Conservation (phyloP, 2,888 invertebrate species). For the Gryllus longicercus region DNA sequence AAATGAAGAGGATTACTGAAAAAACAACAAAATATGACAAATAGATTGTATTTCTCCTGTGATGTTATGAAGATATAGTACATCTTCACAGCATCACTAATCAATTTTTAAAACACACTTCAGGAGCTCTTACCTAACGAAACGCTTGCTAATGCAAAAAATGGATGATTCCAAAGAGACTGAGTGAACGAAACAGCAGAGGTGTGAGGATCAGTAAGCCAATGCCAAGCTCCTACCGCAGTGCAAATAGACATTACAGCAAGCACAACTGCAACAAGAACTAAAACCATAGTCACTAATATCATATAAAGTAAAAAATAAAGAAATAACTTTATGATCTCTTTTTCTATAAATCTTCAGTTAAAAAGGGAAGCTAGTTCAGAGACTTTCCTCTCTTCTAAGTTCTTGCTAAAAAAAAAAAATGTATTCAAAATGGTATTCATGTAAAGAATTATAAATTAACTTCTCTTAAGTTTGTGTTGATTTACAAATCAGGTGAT, state of each 20-base stretch:
- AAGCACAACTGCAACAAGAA: slow-evolving; percentile 66
- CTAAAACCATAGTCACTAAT: too few species aligned
- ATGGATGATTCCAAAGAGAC: slow-evolving; percentile 89
- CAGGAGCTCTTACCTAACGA: slow-evolving; percentile 63
- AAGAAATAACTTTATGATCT: background rate
- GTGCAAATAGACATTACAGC: slow-evolving; percentile 84
- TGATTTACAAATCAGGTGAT: too few species aligned
- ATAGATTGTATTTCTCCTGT: background rate
- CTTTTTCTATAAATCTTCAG: too few species aligned
- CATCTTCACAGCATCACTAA: too few species aligned
- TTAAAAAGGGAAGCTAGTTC: too few species aligned
- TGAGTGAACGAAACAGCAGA: slow-evolving; percentile 87
- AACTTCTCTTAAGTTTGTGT: too few species aligned
- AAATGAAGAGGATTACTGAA: slow-evolving; percentile 78
- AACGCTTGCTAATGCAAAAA: slow-evolving; percentile 85
- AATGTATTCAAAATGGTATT: too few species aligned
- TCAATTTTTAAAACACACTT: background rate
- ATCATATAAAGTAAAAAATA: background rate
- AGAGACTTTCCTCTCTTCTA: too few species aligned
- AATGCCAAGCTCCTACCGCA: slow-evolving; percentile 92
- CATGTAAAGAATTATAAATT: too few species aligned
- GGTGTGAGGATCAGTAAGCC: slow-evolving; percentile 91
- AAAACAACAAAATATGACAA: background rate
- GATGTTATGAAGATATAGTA: background rate
- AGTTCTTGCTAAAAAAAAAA: too few species aligned